Evolutionary conservation across 2,113 vertebrate genomes (phyloP), one percentile per base, ranked within the genome.

Genomic region (Gymnorhina tibicen): DNA sequence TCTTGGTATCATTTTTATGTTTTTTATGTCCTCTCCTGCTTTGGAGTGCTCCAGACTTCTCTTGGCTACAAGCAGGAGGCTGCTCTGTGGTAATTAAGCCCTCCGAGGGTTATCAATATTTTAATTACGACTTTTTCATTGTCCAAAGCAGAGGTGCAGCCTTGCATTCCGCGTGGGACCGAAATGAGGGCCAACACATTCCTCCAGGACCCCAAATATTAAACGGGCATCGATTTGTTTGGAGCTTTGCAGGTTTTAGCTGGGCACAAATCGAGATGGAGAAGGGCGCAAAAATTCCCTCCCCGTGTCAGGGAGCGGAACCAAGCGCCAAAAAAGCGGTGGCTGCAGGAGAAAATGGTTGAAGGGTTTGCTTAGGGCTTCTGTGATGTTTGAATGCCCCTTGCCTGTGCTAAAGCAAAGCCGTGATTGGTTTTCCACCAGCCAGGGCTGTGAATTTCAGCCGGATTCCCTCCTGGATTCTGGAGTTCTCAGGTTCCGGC

Each of bases 401-500:
- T 97, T 79, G 91, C 95, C 96, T 97, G 96, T 64, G 85, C 94
- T 89, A 82, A 84, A 92, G 39, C 60, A 85, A 86, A 97, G 70
- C 28, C 62, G 17, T 75, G 78, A 68, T 79, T n/a, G 79, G 83
- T 90, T 98, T 97, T 95, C 95, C 94, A 97, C 93, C 91, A 85
- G 92, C 66, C 83, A 73, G 76, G 77, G 75, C 80, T 63, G 93
- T 55, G 62, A 41, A 35, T 97, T 97, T 95, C 63, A 96, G 58
- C 88, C 84, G 2, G 63, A 44, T 93, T 98, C 96, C 96, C 97
- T 87, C 49, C 46, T 81, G 97, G 95, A 93, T 76, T 91, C 76
- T 39, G 70, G 72, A 66, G 87, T 13, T 97, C 98, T 98, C 97
- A 84, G 78, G 88, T 98, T 98, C 97, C n/a, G 1, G 42, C 92